Evolutionary conservation across 2,888 invertebrate genomes (phyloP), one percentile per base, ranked within the genome.

Genomic region (Norana najaformis): DNA sequence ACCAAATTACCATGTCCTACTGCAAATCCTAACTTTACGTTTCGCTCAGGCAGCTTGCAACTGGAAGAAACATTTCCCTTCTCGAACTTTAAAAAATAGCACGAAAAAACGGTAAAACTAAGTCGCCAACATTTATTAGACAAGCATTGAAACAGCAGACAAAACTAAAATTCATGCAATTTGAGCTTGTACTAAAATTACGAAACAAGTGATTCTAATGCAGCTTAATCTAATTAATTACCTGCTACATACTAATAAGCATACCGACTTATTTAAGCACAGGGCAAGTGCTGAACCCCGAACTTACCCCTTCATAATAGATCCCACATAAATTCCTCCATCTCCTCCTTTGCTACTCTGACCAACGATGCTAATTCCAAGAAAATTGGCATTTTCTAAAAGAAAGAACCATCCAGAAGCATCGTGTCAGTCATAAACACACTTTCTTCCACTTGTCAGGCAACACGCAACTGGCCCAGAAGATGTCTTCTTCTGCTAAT

Each of bases 311-410:
- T 99, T 99, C 99, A 99, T 99, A 92, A 99, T 99, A 92, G 99
- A 99, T 83, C 99, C 99, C 20, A 99, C 99, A 95, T 99, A 99
- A 93, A 99, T 97, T 53, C 97, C 99, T 88, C 99, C 99, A 95
- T 99, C 99, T 0, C 99, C 99, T 90, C 98, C 98, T 94, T 98
- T 98, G 95, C 98, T 98, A 92, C 98, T 98, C 95, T 99, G 99
- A 0, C 99, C 99, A 83, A 99, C 99, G 93, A 99, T 99, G 89
- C 98, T 98, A 94, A 99, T 99, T 89, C 98, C 98, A 16, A 98
- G 96, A 94, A 98, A 98, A 95, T 98, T 98, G 39, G 99, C 99
- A 8, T 99, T 98, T 95, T 99, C 98, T 95, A 94, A n/a, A 82
- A 47, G n/a, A 1, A 69, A 69, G 30, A 47, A 47, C 30, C 69